Percentiles rank a stretch among this genome's conserved stretches.
phyloP scores from a whole-genome alignment of 2,797 vertebrate species.

The Pseudochirops cupreus region DNA sequence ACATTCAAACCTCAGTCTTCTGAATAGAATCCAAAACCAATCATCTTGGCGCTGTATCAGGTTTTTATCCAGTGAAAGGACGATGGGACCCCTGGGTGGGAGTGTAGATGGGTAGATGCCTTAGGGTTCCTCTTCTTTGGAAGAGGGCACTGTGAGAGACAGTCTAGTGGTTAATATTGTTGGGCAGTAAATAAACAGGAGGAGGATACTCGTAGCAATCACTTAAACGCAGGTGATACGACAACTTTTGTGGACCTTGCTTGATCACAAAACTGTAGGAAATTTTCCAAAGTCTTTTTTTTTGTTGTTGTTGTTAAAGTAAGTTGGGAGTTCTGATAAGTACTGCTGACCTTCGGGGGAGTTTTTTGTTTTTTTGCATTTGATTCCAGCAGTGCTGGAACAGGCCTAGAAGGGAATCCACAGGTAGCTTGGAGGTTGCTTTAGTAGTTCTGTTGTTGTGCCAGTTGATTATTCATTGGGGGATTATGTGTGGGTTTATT shows the following conservation, averaged over 20 bases:
- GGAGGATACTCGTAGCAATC: background rate
- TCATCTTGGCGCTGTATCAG: background rate
- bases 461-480: background rate
- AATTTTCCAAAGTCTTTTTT: background rate
- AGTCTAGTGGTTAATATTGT: background rate
- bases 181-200: background rate
- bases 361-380: background rate
- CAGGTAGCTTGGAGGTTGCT: background rate
- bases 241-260: background rate
- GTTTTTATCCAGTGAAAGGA: background rate
- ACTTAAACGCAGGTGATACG: background rate
- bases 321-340: background rate
- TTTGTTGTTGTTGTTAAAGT: background rate
- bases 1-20: background rate
- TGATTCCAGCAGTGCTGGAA: background rate
- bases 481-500: constrained; percentile 2
- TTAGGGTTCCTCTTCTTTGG: background rate
- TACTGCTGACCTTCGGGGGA: background rate
- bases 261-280: background rate
- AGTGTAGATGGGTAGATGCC: background rate
- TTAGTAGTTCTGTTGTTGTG: background rate
- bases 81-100: background rate
- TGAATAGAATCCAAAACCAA: background rate
- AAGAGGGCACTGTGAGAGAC: background rate
- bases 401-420: background rate